Evolutionary conservation across 2,113 vertebrate genomes (phyloP), one percentile per base, ranked within the genome.

Genomic region (Pteropus alecto): DNA sequence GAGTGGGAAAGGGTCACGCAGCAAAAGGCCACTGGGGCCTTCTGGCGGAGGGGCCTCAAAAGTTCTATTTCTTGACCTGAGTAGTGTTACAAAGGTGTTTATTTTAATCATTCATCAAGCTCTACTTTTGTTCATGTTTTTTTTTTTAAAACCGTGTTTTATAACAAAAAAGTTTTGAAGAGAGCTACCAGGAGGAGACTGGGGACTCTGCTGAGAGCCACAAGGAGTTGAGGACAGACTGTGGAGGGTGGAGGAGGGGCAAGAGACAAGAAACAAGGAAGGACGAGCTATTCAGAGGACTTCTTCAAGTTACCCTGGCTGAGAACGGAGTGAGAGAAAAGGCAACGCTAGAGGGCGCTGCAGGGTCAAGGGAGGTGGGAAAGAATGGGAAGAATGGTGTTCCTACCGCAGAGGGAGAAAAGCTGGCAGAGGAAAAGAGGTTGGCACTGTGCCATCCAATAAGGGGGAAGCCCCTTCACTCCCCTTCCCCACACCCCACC

Each of bases 351-450:
- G 71, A 33, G 12, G 86, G 86, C 5, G 33, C 90, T 76, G 35
- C 5, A 26, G 61, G 43, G 28, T 26, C 5, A 10, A 19, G 43
- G 18, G 12, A 6, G 9, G 26, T 21, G 46, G n/a, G 51, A 26
- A 51, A 38, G 41, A 28, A 46, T 1, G 0, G 61, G 6, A 41
- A 77, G 10, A 22, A 14, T 0, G 0, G 7, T 0, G 1, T 21
- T 9, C 1, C 30, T 46, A 35, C 5, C 10, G 73, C 21, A 12
- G 5, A 4, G 2, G 26, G 41, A 35, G 33, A 18, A 9, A 33
- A 43, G 35, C 35, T 9, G 0, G 4, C 51, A 22, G 19, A 43
- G 28, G n/a, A 5, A 51, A 41, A 41, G 2, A 1, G 38, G 26
- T 11, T 9, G 35, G 9, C 14, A 7, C 56, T 4, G 9, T 61